Evolutionary conservation across 2,113 vertebrate genomes (phyloP), one percentile per base, ranked within the genome.

Genomic region (Tretioscincus oriximinensis): DNA sequence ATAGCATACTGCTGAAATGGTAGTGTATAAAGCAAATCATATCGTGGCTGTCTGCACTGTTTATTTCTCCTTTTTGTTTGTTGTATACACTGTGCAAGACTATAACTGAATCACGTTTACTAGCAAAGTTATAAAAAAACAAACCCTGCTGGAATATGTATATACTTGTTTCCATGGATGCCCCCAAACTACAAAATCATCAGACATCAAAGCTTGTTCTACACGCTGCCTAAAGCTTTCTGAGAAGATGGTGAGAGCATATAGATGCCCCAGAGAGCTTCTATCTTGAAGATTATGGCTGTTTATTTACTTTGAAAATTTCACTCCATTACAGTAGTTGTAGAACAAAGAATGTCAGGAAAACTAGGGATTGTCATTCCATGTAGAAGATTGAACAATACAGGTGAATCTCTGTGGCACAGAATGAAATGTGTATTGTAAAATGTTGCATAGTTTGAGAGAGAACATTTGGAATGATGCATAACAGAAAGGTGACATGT

Each of bases 281-380:
- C 51, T 76, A 11, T 51, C 51, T 35, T n/a, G 47, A 41, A 31
- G 78, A 11, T 67, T 60, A 45, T 41, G 73, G 51, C 14, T 54
- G 35, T 49, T 83, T 75, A 76, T 64, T 82, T 65, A 63, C 21
- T 64, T 73, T 61, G 20, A 70, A 79, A 76, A n/a, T 5, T 22
- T 81, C 70, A 18, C 24, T 3, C 29, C 28, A 54, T 67, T 76
- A 65, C 76, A 47, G 24, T 35, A 58, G 73, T 35, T 58, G 21
- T 9, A 49, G 74, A 78, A 22, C 9, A 29, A 10, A 14, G 11
- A 1, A 20, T 26, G 7, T 29, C 66, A 77, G 49, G 28, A 49
- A 81, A 76, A 18, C 47, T 22, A 20, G 12, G n/a, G 74, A 29
- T 24, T 0, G 4, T 85, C 76, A 26, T 78, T 67, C 58, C 74